These are phyloP conservation scores for Zele albiditarsus DNA, from an alignment of 2,888 invertebrate genomes.

Conservation along the genomic window DNA sequence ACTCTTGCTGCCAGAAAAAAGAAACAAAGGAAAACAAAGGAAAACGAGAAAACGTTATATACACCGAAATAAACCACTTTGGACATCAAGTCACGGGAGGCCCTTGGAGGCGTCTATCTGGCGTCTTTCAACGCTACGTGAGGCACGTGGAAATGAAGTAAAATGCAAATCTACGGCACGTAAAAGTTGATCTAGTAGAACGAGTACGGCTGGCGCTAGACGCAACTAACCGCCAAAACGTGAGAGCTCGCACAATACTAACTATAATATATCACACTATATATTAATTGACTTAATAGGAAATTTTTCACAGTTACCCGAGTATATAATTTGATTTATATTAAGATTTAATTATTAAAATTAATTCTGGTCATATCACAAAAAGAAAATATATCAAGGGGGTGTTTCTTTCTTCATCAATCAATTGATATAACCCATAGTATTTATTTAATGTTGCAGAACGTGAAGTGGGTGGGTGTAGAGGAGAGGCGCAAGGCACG, in stretches of 20 bases:
- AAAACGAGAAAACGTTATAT: neutral
- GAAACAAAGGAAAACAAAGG: neutral
- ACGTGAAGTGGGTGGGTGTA: constrained; percentile 48
- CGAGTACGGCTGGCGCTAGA: constrained; percentile 5
- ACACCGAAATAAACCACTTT: neutral
- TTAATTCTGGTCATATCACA: neutral
- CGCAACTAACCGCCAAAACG: constrained; percentile 8
- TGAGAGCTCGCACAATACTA: neutral
- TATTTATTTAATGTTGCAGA: constrained; percentile 42
- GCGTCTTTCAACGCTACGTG: neutral
- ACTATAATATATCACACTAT: neutral
- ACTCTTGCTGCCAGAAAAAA: neutral
- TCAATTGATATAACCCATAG: neutral
- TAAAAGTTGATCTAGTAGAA: constrained; percentile 11
- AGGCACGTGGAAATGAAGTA: constrained; percentile 7
- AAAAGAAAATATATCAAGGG: neutral
- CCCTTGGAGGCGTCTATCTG: neutral
- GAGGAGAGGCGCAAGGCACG: constrained; percentile 47
- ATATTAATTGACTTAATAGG: neutral
- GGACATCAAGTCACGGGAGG: neutral
- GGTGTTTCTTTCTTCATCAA: too few species aligned
- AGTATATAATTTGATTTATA: neutral
- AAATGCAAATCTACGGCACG: constrained; percentile 11
- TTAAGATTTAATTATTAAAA: neutral
- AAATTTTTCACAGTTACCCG: neutral